Base-by-base conservation (phyloP, 2,888 invertebrate species). In the Loripinus fragilis region DNA sequence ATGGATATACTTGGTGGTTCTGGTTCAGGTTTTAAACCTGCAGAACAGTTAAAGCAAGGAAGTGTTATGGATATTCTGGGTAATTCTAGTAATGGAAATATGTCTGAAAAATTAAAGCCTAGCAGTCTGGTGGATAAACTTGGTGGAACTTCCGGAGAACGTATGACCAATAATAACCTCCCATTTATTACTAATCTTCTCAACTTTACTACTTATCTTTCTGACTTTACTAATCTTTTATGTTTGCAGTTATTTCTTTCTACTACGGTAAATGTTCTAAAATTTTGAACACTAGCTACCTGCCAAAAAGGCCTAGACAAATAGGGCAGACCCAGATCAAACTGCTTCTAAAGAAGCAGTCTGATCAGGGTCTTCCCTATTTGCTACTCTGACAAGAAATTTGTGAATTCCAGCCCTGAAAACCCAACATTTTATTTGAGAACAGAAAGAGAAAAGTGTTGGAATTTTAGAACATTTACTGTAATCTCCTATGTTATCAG, bases 101-200 rank as follows among this genome's bases (percentile, higher is more conserved):
- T 86, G 33, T 88, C 91, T 0, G 67, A 83, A 12, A 83, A 87
- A 73, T 81, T 92, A 48, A 91, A 89, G 73, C 66, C 77, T 8
- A 91, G 92, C 30, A 92, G 91, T 88, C 91, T 91, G 5, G 90
- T 91, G 90, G 91, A 92, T 74, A 85, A 91, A 67, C 77, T 91
- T 0, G 89, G 52, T 52, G 52, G 52, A 52, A 52, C 23, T 7
- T 25, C 23, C 23, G 52, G 52, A 25, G 10, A 52, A 52, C 23
- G 52, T 52, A 52, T 52, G 52, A 5, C 38, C 5, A 38, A 38
- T 38, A 38, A 8, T 38, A 38, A 8, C 12, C 12, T 38, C 38
- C 5, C 38, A 8, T 38, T 8, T 38, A 38, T 38, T 38, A 38
- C 38, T 38, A 38, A 38, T 20, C 20, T 48, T 48, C n/a, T 48